Percentiles rank a stretch among this genome's conserved stretches.
Conservation (phyloP, 1,140 invertebrate genomes). For the Brachionus paranguensis region DNA sequence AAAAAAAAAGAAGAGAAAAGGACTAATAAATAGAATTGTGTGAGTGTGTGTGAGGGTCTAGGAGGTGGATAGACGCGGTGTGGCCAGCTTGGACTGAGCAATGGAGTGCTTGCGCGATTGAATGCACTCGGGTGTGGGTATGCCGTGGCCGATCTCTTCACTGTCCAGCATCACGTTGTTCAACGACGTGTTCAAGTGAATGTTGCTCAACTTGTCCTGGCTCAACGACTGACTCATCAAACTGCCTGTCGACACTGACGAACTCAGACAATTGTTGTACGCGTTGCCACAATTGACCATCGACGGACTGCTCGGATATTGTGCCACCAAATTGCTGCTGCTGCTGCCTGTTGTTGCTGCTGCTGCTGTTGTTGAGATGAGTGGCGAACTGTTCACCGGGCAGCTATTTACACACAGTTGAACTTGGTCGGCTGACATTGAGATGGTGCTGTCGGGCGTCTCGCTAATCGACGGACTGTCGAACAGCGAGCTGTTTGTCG, state of each 20-base stretch:
- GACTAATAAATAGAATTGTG: neutral
- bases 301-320: neutral
- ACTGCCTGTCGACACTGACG: neutral
- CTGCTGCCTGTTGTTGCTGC: neutral
- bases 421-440: neutral
- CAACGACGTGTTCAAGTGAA: conserved; percentile 29
- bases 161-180: conserved; percentile 1
- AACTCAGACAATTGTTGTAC: neutral
- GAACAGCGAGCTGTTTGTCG: neutral
- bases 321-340: neutral
- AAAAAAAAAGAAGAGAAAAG: too few relatives aligned
- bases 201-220: neutral
- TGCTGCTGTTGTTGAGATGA: neutral
- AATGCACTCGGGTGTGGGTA: conserved; percentile 34
- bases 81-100: conserved; percentile 31
- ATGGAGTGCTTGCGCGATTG: conserved; percentile 39
- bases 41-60: neutral
- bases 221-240: neutral
- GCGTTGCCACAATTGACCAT: neutral
- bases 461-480: neutral
- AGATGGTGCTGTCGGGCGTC: too few relatives aligned
- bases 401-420: neutral
- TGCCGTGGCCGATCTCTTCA: conserved; percentile 38
- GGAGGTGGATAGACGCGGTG: conserved; percentile 13
- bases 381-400: neutral